Base-by-base conservation (phyloP, 2,888 invertebrate species). In the Odontothrips loti region DNA sequence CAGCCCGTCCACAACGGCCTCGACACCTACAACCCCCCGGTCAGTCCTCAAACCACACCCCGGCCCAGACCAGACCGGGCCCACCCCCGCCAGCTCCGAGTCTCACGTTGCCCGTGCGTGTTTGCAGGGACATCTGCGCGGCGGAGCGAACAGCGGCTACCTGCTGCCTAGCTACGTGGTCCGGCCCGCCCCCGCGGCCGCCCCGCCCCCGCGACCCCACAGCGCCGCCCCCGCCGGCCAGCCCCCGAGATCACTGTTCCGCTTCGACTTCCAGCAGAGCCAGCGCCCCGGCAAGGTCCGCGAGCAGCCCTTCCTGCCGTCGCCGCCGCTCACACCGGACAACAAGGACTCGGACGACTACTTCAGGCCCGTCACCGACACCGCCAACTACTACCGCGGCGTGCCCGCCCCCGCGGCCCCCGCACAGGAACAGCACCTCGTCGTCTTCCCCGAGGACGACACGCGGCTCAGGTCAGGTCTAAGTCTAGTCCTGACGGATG, bases 281-380 rank as follows among this genome's bases (percentile, higher is more conserved):
- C 47, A 43, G 58, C 6, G 58, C 15, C 15, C 80, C 75, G 63
- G 79, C 43, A 81, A 29, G 17, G 47, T 81, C 81, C 17, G 47
- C 23, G 68, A 75, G 6, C 68, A 23, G 68, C 68, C 68, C 23
- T 75, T 75, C 68, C 27, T 75, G 27, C 68, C 68, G 11, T 75
- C 68, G 17, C 80, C 58, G 51, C 47, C 80, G 12, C 27, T 63
- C 68, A 63, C 80, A 43, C 63, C 80, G 20, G 80, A 80, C 20
- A 80, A 68, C 58, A 68, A 68, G 6, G 47, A 80, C 75, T 68
- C 80, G 29, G 63, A 80, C 43, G 80, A 80, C 34, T 29, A 80
- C 68, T 80, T 80, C 47, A 63, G 68, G 47, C 80, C 80, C 4
- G 34, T 68, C 68, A 68, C 23, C 43, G 80, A 80, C 29, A 80